Base-by-base conservation (phyloP, 2,113 vertebrate genomes). In the Colinus virginianus region DNA sequence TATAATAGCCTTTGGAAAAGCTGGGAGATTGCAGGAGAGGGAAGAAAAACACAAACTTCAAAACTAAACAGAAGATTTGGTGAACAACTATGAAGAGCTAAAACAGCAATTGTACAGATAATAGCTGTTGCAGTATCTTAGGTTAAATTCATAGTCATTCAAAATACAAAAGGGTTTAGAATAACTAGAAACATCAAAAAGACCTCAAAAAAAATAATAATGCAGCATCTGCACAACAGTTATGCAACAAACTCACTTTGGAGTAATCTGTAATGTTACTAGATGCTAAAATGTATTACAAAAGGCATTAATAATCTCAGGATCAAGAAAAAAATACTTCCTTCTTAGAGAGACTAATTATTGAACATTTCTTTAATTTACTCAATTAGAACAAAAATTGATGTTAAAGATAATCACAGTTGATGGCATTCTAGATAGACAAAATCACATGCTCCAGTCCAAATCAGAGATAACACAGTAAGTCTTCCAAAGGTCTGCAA, bases 201-300 rank as follows among this genome's bases (percentile, higher is more conserved):
- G 68, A 22, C 67, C 88, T 22, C 77, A 49, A 48, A 23, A 51
- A 26, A 26, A 22, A 90, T 58, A 81, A 90, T n/a, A 25, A 32
- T 40, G 46, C 46, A 51, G 19, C 78, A 71, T 96, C 93, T 87
- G 40, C 26, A 81, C 63, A 95, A 88, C 71, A 90, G 51, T 28
- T 88, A 83, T 83, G 84, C 75, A 94, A 89, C 48, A 82, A 96
- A 90, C 86, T 72, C 75, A 83, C 84, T 79, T 77, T 72, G 6
- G 88, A 84, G 49, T 42, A 36, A 42, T 17, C 20, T 19, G 2
- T 32, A 55, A 3, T 43, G 34, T 80, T 80, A 78, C 30, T 14
- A 77, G 79, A 62, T 0, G 2, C 38, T n/a, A 58, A 79, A 92
- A 56, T 38, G 4, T 22, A 40, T 48, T 56, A 14, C 40, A 88